Base-by-base conservation (phyloP, 2,113 vertebrate genomes). In the Sorex fumeus region DNA sequence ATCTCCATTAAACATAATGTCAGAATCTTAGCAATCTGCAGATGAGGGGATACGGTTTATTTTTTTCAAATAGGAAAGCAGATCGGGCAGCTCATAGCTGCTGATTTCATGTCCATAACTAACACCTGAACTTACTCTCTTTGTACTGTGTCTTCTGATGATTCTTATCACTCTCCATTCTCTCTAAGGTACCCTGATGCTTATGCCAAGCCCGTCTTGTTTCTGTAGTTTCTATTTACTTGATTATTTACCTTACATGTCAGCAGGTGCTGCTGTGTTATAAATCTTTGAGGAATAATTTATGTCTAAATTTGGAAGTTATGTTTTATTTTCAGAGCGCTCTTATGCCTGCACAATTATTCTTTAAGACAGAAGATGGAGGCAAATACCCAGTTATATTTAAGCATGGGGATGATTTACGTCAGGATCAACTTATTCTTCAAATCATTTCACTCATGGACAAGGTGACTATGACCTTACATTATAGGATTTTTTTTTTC, bases 361-460 rank as follows among this genome's bases (percentile, higher is more conserved):
- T 99, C 97, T 99, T 99, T 97, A 99, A 99, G 96, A 98, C 99
- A 0, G 99, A 99, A 97, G 99, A 99, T 3, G 99, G 99, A 77
- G 98, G 98, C 71, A 99, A 98, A 97, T 99, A 99, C 64, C 99
- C 99, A 3, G 99, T 99, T 15, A 99, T 99, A 97, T 99, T 99
- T 97, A 99, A 99, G 93, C 99, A 99, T 3, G 99, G 99, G 4
- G 99, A 99, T 75, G 99, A 99, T 96, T 98, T 99, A 87, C 98
- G 99, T 57, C 99, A 99, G 93, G 99, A 99, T 97, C 99, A 99
- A 94, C 99, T 99, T 93, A 99, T 99, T 97, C 98, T 99, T 74
- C 99, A 99, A 96, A 99, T 99, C 94, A 99, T 99, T 97, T 99
- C 99, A 0, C 99, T 99, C 71, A 99, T 99, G 99, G 99, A 99